phyloP scores from a whole-genome alignment of 1,140 invertebrate genomes.

The Pogonomyrmex californicus region DNA sequence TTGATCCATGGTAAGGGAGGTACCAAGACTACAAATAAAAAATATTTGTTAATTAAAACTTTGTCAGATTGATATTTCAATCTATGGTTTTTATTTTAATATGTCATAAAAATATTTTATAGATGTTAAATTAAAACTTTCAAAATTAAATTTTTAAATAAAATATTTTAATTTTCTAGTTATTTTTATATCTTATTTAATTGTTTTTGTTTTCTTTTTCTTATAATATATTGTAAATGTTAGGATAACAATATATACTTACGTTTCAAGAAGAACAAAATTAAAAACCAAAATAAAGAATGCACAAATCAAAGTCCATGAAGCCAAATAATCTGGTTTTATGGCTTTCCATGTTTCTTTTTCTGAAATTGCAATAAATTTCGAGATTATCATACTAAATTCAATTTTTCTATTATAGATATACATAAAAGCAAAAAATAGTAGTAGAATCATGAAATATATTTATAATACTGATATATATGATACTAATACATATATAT shows the following conservation, averaged over 20 bases:
- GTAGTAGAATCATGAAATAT: not conserved
- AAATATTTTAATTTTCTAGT: not conserved
- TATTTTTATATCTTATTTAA: not conserved
- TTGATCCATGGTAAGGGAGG: slow-evolving; percentile 95
- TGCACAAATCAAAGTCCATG: slow-evolving; percentile 92
- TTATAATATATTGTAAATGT: slow-evolving; percentile 9
- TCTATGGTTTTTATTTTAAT: slow-evolving; percentile 25
- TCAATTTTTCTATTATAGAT: slow-evolving; percentile 10
- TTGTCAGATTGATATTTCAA: not conserved
- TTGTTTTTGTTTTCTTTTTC: not conserved
- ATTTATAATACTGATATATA: too few relatives aligned
- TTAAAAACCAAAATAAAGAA: slow-evolving; percentile 96
- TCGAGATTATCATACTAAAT: too few relatives aligned
- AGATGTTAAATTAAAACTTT: not conserved
- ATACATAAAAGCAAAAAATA: not conserved
- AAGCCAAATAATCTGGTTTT: slow-evolving; percentile 92
- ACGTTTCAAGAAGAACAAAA: slow-evolving; percentile 96
- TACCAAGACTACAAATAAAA: slow-evolving; percentile 89
- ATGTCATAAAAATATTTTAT: not conserved
- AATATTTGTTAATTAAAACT: not conserved
- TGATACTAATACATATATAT: too few relatives aligned
- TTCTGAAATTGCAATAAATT: slow-evolving; percentile 86
- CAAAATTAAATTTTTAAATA: not conserved
- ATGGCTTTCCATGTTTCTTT: slow-evolving; percentile 91
- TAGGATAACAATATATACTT: slow-evolving; percentile 78